phyloP scores from a whole-genome alignment of 2,888 invertebrate genomes.

The Spilosoma lubricipeda region DNA sequence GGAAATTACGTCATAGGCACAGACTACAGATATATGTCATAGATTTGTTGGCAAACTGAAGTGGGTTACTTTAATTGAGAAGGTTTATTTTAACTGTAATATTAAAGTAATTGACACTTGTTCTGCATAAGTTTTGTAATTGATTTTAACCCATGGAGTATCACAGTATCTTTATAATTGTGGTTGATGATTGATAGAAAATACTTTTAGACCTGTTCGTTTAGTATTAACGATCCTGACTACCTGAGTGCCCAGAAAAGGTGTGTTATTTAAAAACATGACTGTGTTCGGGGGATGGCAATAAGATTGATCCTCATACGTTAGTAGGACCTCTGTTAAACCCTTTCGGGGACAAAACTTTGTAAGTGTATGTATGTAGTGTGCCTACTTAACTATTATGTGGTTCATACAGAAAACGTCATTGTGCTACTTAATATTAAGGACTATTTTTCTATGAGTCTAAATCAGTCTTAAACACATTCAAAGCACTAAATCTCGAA shows the following conservation, averaged over 20 bases:
- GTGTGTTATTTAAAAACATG: too few species aligned
- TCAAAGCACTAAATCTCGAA: neutral
- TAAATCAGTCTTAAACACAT: neutral
- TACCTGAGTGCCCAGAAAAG: too few species aligned
- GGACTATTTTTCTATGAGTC: neutral
- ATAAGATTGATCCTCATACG: too few species aligned
- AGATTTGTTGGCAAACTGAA: constrained; percentile 41
- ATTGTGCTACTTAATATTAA: neutral
- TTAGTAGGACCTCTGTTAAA: neutral
- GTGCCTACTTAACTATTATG: neutral
- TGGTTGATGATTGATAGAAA: too few species aligned
- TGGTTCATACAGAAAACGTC: neutral
- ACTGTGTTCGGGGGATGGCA: too few species aligned
- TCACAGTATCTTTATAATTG: too few species aligned
- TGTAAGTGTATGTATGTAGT: neutral
- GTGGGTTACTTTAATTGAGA: constrained; percentile 17
- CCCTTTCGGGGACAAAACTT: neutral
- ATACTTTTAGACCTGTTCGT: too few species aligned
- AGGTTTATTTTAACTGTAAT: neutral
- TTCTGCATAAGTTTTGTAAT: neutral
- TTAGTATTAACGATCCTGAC: too few species aligned
- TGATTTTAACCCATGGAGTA: neutral
- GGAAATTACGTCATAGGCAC: constrained; percentile 66
- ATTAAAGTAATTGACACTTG: neutral
- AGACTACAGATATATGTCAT: constrained; percentile 54